Evolutionary conservation across 2,113 vertebrate genomes (phyloP).

Genomic region (Alligator mississippiensis): DNA sequence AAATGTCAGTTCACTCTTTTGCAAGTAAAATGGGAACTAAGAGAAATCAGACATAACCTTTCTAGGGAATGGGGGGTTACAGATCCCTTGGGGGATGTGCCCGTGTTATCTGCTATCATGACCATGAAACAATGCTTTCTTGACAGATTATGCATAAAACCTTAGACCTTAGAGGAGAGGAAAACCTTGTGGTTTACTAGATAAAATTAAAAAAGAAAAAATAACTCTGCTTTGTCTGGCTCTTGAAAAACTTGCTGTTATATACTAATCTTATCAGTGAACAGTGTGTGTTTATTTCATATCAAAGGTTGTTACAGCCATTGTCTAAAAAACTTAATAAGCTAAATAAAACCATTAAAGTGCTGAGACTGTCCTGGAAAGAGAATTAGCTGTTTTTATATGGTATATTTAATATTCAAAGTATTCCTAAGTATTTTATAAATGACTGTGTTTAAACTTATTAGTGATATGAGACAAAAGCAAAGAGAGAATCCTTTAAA

Average conservation of each 20-base stretch:
- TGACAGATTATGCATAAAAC: neutral
- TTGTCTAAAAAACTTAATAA: neutral
- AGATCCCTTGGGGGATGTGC: neutral
- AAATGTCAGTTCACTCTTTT: neutral
- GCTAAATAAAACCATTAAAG: neutral
- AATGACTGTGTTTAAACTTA: neutral
- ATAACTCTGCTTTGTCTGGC: neutral
- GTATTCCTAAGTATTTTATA: neutral
- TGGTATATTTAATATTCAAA: neutral
- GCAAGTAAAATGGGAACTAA: neutral
- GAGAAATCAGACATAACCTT: neutral
- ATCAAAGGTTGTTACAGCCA: neutral
- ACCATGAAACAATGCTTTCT: neutral
- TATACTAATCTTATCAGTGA: neutral
- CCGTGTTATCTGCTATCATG: neutral
- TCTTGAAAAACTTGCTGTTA: neutral
- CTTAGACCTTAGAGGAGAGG: constrained; percentile 1
- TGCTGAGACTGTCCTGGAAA: neutral
- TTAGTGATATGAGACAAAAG: accelerated
- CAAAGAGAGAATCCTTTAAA: neutral
- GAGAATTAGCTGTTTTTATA: neutral
- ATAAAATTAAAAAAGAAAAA: neutral
- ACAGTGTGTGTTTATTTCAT: neutral
- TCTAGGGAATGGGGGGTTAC: neutral
- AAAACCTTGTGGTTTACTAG: constrained; percentile 10